Conservation (phyloP, 2,113 vertebrate genomes). For the Indri indri region DNA sequence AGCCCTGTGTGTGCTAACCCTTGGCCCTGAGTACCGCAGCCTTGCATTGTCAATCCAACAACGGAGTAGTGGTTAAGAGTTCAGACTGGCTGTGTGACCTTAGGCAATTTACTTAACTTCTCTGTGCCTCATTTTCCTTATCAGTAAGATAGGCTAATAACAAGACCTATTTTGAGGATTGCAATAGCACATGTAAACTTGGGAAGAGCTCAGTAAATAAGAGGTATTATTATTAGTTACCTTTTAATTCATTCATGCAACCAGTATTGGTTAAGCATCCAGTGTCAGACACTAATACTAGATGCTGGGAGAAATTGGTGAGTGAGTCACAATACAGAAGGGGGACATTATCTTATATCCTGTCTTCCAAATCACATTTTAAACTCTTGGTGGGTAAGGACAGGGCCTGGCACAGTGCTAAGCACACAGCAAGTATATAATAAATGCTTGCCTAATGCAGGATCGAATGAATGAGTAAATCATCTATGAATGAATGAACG, state of each 20-base stretch:
- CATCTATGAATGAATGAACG: not conserved
- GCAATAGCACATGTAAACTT: not conserved
- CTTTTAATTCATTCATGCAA: not conserved
- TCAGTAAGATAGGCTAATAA: not conserved
- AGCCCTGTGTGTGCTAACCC: not conserved
- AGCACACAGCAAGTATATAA: not conserved
- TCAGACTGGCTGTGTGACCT: not conserved
- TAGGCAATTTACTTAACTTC: not conserved
- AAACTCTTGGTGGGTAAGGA: not conserved
- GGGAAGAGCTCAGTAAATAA: not conserved
- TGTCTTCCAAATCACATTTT: not conserved
- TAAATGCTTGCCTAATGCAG: not conserved
- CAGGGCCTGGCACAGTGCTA: not conserved
- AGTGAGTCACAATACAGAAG: not conserved
- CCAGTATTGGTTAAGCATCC: not conserved
- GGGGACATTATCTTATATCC: not conserved
- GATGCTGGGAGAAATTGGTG: not conserved
- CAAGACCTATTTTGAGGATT: not conserved
- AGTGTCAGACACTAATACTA: not conserved
- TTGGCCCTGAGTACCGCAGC: not conserved
- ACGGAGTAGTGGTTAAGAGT: not conserved
- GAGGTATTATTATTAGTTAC: not conserved
- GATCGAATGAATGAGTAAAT: not conserved
- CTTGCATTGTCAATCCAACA: not conserved
- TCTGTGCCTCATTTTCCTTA: not conserved